A percentile compares a stretch with the other conserved stretches of the same genome.
These are phyloP conservation scores for Hirtodrosophila trivittata DNA, from an alignment of 2,888 invertebrate species.

Conservation along the genomic window DNA sequence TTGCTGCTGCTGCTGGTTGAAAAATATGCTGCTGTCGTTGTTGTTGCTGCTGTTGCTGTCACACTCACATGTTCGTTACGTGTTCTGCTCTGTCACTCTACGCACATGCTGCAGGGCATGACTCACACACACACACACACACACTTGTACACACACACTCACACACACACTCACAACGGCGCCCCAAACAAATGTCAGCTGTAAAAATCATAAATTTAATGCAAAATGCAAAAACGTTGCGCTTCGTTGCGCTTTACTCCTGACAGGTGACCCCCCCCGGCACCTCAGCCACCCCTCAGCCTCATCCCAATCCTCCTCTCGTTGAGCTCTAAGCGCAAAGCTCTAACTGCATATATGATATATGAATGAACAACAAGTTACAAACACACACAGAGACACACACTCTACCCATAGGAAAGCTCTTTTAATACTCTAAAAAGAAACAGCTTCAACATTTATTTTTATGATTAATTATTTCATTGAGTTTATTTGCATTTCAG, in stretches of 20 bases:
- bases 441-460: too few relatives aligned
- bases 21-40: conserved; percentile 71
- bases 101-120: conserved; percentile 60
- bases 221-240: conserved; percentile 78
- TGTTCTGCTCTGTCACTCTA: conserved; percentile 66
- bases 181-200: conserved; percentile 79
- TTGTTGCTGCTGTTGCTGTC: conserved; percentile 60
- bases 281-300: not conserved
- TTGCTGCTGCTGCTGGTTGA: conserved; percentile 53
- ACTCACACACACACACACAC: conserved; percentile 35
- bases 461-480: too few relatives aligned
- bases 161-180: conserved; percentile 49
- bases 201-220: conserved; percentile 80
- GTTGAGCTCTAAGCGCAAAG: conserved; percentile 17
- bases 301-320: not conserved
- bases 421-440: too few relatives aligned
- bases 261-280: conserved; percentile 62
- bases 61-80: conserved; percentile 56
- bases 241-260: conserved; percentile 74
- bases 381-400: too few relatives aligned
- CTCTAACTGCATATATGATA: conserved; percentile 46
- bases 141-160: conserved; percentile 6
- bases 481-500: too few relatives aligned
- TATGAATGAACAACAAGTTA: conserved; percentile 15
- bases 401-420: too few relatives aligned